Evolutionary conservation across 2,113 vertebrate species (phyloP), one percentile per base, ranked within the genome.

Genomic region (Corythaeola cristata): DNA sequence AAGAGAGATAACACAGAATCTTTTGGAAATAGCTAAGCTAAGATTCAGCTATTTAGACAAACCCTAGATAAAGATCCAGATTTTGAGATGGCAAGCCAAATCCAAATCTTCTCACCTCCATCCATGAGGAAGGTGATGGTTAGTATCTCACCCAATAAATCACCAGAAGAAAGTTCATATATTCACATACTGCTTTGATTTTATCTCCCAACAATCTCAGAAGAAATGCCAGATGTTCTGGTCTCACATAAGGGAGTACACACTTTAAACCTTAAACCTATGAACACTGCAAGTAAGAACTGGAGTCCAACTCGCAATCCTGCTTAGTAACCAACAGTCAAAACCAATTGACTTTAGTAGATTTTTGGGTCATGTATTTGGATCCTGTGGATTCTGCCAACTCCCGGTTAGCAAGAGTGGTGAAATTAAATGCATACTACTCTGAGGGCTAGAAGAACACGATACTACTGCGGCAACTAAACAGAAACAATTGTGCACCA

Each of bases 241-340:
- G 32, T 41, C 47, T 82, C 22, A 47, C 1, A 0, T 58, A 59
- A 68, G 15, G 21, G 24, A 62, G 20, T 23, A n/a, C 6, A 26
- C 1, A 0, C 12, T 85, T 62, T 60, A 47, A 55, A 67, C 4
- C 12, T 15, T 1, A n/a, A n/a, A n/a, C n/a, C n/a, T n/a, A 0
- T 0, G 1, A 89, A 44, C 24, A 17, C 3, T 21, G 6, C 1
- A 2, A 84, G 37, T 15, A 56, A 64, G 53, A 76, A 8, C 33
- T 27, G 67, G 30, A 82, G 50, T 55, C n/a, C 20, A 80, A 62
- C 5, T 30, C 37, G 32, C 8, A 83, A 82, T 58, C 33, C 44
- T 68, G 23, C 23, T 33, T 58, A 49, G 44, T 59, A 69, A 35
- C 37, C 37, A 88, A 16, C 50, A 45, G 50, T 18, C 62, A 76